phyloP scores from a whole-genome alignment of 2,797 vertebrate species.

The Xenops minutus region DNA sequence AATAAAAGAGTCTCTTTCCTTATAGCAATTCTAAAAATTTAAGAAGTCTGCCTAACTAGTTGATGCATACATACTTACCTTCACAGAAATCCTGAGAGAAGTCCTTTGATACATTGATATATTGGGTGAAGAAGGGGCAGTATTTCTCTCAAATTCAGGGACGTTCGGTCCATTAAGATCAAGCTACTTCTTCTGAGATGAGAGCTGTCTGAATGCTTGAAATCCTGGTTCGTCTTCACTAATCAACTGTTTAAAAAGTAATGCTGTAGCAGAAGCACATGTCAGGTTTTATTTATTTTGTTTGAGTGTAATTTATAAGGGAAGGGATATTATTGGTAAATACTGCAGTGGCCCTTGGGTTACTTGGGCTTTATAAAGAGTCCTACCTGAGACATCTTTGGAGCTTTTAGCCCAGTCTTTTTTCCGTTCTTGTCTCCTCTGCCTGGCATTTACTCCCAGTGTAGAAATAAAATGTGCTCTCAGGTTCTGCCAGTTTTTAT shows the following conservation, averaged over 20 bases:
- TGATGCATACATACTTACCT: neutral
- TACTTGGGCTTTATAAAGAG: neutral
- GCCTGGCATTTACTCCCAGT: neutral
- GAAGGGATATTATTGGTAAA: neutral
- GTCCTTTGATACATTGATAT: accelerated
- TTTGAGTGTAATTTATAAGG: neutral
- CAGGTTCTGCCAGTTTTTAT: neutral
- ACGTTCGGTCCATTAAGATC: neutral
- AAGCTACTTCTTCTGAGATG: neutral
- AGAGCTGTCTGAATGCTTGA: neutral
- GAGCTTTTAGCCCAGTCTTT: neutral
- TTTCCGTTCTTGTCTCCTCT: neutral
- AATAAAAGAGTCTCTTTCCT: neutral
- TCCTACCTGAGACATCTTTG: neutral
- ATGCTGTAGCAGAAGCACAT: neutral
- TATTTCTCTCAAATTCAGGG: neutral
- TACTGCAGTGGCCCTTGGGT: neutral
- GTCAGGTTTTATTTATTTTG: neutral
- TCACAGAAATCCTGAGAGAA: neutral
- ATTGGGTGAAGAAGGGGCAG: neutral
- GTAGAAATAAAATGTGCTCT: accelerated
- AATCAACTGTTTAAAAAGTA: neutral
- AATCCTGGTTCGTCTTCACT: neutral
- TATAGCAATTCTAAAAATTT: neutral
- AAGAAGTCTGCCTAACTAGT: neutral